Percentiles rank a stretch among this genome's conserved stretches.
Evolutionary conservation across 2,888 invertebrate species (phyloP).

Genomic region (Trachelus tabidus): DNA sequence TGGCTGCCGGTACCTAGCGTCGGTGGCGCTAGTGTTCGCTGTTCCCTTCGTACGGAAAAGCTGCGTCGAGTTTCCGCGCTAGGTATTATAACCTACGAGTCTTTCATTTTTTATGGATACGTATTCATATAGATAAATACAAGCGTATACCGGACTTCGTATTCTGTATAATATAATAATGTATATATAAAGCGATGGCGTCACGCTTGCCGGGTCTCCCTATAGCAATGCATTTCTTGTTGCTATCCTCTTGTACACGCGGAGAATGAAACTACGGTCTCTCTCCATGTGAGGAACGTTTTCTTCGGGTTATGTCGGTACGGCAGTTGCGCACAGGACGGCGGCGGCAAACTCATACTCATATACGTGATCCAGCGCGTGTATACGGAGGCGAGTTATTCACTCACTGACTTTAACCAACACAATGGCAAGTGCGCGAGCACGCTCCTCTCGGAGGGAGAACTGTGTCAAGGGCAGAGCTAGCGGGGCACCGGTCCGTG

Average conservation of each 20-base stretch:
- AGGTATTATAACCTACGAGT: not conserved
- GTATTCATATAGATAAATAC: not conserved
- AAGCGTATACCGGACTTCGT: not conserved
- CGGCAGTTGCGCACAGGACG: not conserved
- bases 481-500: conserved; percentile 49
- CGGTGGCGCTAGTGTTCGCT: not conserved
- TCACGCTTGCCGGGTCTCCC: not conserved
- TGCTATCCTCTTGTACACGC: not conserved
- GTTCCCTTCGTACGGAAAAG: not conserved
- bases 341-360: not conserved
- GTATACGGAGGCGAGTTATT: not conserved
- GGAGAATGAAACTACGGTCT: not conserved
- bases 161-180: not conserved
- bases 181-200: not conserved
- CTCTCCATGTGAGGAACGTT: not conserved
- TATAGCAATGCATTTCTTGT: not conserved
- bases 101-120: not conserved
- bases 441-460: conserved; percentile 40
- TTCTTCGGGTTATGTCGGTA: not conserved
- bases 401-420: not conserved
- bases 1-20: not conserved
- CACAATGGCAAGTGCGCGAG: conserved; percentile 7
- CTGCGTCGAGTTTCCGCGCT: not conserved
- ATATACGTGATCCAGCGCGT: not conserved
- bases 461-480: conserved; percentile 64